Conservation (phyloP, 1,140 invertebrate genomes). For the Papilio aristodemus region DNA sequence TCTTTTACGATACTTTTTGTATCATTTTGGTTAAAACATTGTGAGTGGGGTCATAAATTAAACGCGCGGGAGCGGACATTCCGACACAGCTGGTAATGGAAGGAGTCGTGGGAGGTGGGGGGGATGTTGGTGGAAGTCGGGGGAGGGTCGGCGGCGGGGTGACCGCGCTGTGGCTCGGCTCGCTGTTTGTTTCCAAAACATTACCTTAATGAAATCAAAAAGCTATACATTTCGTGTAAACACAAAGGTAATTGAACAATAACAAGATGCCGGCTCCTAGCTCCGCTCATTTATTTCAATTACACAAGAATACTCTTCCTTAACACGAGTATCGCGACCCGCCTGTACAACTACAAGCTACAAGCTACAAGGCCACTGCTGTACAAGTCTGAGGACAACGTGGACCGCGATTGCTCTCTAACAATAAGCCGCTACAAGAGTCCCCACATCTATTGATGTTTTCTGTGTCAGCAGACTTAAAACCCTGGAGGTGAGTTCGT, state of each 20-base stretch:
- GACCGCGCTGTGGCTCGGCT: background rate
- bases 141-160: background rate
- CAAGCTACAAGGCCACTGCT: no score
- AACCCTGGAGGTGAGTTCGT: no score
- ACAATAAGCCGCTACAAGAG: no score
- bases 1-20: slow-evolving; percentile 19
- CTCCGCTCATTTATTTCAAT: slow-evolving; percentile 10
- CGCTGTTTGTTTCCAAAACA: slow-evolving; percentile 18
- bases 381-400: background rate
- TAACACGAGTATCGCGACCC: background rate
- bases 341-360: background rate
- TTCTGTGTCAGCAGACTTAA: no score
- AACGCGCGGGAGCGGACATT: background rate
- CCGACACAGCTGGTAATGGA: background rate
- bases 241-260: slow-evolving; percentile 13
- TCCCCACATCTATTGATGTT: no score
- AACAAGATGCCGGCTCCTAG: background rate
- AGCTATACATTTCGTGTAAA: slow-evolving; percentile 22
- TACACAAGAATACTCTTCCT: background rate
- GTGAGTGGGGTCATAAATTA: slow-evolving; percentile 13
- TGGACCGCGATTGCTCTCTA: background rate
- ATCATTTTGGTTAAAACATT: slow-evolving; percentile 11
- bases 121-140: background rate
- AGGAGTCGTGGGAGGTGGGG: background rate
- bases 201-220: slow-evolving; percentile 21